Evolutionary conservation across 2,113 vertebrate species (phyloP), one percentile per base, ranked within the genome.

Genomic region (Phoxinus phoxinus): DNA sequence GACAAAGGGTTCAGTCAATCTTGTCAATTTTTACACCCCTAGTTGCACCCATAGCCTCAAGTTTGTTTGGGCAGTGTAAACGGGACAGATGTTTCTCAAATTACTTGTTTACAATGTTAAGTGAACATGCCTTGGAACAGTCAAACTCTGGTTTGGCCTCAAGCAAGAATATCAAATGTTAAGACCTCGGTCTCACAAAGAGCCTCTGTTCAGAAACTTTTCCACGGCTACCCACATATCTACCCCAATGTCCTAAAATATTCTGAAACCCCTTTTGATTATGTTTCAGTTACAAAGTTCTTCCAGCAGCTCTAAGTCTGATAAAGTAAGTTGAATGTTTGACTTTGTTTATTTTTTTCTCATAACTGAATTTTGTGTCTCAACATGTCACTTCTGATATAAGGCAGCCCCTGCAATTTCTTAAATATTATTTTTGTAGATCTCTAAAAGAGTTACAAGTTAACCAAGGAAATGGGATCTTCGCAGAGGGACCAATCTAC

Each of bases 211-310:
- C 58, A 17, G 7, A 51, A 75, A 17, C 44, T 11, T 35, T 44
- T 61, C 58, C 77, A 27, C 3, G 75, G 84, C 87, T 77, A 53
- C 63, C 32, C 30, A 41, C 88, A 30, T 85, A 76, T 90, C 8
- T 87, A 76, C 46, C 83, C 23, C 56, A 53, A 71, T 87, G 23
- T 25, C 84, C 58, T 77, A 71, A 85, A 90, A 87, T 89, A 58
- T 85, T 85, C 87, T 81, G 87, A 91, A 93, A 93, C 44, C 59
- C 84, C 77, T 91, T 91, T 91, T 82, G 91, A 92, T 93, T 94
- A 87, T 92, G 93, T 94, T 95, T 94, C 93, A 95, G 93, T 95
- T 90, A 89, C 92, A 94, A 91, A 92, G 92, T 90, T 92, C 94
- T 88, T 86, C 92, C 86, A 87, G 88, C 80, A 75, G 91, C 88